A percentile compares a stretch with the other conserved stretches of the same genome.
phyloP scores from a whole-genome alignment of 2,888 invertebrate species.

The Glyphotaelius pellucidus region DNA sequence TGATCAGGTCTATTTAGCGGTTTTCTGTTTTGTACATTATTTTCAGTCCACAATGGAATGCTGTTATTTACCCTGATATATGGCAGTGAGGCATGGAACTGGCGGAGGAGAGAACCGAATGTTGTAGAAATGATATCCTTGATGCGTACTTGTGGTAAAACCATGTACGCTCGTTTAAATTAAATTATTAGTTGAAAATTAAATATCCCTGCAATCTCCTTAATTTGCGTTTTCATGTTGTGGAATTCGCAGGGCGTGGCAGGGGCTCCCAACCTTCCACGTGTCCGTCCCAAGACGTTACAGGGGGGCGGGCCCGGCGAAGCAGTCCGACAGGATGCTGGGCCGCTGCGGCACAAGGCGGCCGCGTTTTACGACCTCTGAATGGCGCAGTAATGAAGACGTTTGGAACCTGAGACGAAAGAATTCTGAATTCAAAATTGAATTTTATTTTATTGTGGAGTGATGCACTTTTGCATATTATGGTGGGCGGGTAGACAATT shows the following conservation, averaged over 20 bases:
- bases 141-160: too few species aligned
- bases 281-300: slow-evolving; percentile 24
- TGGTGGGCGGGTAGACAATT: neutral
- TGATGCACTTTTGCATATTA: neutral
- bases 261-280: slow-evolving; percentile 50
- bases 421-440: neutral
- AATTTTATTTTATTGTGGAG: neutral
- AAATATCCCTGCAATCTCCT: neutral
- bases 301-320: slow-evolving; percentile 34
- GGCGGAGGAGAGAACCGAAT: too few species aligned
- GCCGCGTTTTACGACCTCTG: slow-evolving; percentile 50
- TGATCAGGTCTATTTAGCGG: too few species aligned
- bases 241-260: slow-evolving; percentile 45
- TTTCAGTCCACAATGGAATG: too few species aligned
- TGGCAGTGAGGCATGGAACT: too few species aligned
- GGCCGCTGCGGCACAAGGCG: neutral
- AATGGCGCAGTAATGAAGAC: slow-evolving; percentile 39
- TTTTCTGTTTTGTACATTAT: too few species aligned
- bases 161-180: too few species aligned
- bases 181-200: too few species aligned
- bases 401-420: slow-evolving; percentile 25
- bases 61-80: too few species aligned
- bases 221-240: neutral
- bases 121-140: too few species aligned
- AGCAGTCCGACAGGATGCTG: neutral